Base-by-base conservation (phyloP, 2,113 vertebrate species). In the Peromyscus leucopus region DNA sequence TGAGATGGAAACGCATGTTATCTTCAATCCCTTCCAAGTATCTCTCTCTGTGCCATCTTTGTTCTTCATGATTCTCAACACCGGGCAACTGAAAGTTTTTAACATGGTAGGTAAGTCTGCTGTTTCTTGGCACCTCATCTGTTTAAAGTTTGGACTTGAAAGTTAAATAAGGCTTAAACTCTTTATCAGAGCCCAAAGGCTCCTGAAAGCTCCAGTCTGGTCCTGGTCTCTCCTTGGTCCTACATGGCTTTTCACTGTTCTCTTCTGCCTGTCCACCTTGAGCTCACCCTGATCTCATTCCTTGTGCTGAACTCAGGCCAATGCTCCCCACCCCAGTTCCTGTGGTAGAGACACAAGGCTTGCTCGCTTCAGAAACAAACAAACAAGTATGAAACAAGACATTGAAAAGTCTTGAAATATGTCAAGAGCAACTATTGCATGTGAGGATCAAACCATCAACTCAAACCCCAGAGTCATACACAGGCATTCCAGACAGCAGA, bases 221-320 rank as follows among this genome's bases (percentile, higher is more conserved):
- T n/a, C 31, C 72, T 63, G n/a, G 65, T 71, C 36, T 69, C 13
- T 33, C 22, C 1, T 5, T 6, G 15, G 33, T 15, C 21, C 31
- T 17, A 0, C 2, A 1, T 2, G 16, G 21, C 87, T 85, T 79
- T 85, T 39, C 15, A 1, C 2, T 63, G 22, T 21, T 0, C 5
- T 48, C 16, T 59, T 48, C 31, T 42, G 2, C 57, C 13, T 3
- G 3, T 7, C 36, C 2, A 3, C n/a, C 78, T 39, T 61, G 33
- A 65, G 33, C 80, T 55, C 1, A 26, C 10, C 0, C 5, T 10
- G 7, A 59, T 36, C 16, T 57, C 26, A 8, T 16, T 17, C 28
- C 0, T 6, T 24, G 11, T 1, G 19, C 1, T 10, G 11, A 19
- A 13, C 42, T 36, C 71, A 16, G 26, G 19, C 2, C 33, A 4